A percentile compares a stretch with the other conserved stretches of the same genome.
phyloP scores from a whole-genome alignment of 2,888 invertebrate genomes.

The Aphrophora alni region DNA sequence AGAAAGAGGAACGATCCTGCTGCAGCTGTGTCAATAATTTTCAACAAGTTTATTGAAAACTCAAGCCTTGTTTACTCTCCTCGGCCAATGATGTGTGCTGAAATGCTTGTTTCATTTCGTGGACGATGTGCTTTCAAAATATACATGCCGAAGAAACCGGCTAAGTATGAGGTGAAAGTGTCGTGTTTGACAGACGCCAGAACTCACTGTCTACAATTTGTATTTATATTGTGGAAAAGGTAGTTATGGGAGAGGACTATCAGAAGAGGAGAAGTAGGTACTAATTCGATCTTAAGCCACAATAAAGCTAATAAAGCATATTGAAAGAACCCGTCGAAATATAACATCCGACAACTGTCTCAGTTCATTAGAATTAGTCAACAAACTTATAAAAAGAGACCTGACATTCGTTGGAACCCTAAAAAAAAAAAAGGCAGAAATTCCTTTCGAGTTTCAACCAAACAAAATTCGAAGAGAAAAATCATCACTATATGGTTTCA shows the following conservation, averaged over 20 bases:
- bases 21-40: no score
- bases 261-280: conserved; percentile 46
- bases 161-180: conserved; percentile 49
- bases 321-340: conserved; percentile 51
- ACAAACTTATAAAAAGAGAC: neutral
- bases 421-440: conserved; percentile 33
- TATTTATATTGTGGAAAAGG: conserved; percentile 51
- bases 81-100: neutral
- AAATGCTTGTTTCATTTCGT: no score
- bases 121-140: no score
- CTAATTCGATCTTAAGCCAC: conserved; percentile 50
- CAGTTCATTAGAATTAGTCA: conserved; percentile 44
- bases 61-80: no score
- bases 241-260: conserved; percentile 49
- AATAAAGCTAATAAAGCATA: conserved; percentile 47
- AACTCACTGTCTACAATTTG: conserved; percentile 46
- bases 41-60: no score
- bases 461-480: neutral
- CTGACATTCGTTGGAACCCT: neutral
- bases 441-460: conserved; percentile 21
- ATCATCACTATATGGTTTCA: neutral
- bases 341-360: conserved; percentile 53
- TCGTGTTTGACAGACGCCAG: conserved; percentile 46
- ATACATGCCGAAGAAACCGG: conserved; percentile 48
- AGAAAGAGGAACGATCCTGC: no score